Evolutionary conservation across 2,797 vertebrate genomes (phyloP).

Genomic region (Protonibea diacanthus): DNA sequence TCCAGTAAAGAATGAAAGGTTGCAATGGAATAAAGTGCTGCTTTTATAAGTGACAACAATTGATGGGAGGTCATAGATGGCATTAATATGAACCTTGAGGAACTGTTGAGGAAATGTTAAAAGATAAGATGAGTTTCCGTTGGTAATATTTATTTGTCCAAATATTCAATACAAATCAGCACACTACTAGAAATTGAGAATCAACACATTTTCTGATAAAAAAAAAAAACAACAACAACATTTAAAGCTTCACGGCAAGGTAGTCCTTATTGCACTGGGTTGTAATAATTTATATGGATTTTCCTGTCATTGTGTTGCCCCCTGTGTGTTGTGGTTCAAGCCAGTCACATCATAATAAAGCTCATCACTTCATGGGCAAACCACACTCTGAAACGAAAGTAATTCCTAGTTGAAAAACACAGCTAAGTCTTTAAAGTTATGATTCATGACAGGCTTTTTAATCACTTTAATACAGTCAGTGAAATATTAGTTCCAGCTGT

Average conservation of each 20-base stretch:
- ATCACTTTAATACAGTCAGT: background rate
- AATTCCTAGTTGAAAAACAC: background rate
- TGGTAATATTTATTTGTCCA: background rate
- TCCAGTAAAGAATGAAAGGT: background rate
- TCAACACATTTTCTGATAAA: background rate
- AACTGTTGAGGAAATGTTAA: background rate
- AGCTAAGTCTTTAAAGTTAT: background rate
- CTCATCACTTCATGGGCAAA: background rate
- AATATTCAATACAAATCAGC: background rate
- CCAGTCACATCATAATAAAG: background rate
- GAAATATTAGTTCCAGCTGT: constrained; percentile 7
- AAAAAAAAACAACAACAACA: background rate
- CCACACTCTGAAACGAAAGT: background rate
- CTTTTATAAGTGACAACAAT: background rate
- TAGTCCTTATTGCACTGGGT: background rate
- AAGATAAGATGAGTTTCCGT: background rate
- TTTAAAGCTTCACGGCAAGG: background rate
- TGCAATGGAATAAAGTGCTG: background rate
- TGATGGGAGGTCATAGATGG: background rate
- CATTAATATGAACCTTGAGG: background rate
- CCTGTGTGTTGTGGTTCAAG: background rate
- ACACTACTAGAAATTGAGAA: background rate
- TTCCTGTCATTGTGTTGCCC: background rate
- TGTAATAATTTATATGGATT: background rate
- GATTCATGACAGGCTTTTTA: background rate